Base-by-base conservation (phyloP, 2,888 invertebrate species). In the Cheilosia urbana region DNA sequence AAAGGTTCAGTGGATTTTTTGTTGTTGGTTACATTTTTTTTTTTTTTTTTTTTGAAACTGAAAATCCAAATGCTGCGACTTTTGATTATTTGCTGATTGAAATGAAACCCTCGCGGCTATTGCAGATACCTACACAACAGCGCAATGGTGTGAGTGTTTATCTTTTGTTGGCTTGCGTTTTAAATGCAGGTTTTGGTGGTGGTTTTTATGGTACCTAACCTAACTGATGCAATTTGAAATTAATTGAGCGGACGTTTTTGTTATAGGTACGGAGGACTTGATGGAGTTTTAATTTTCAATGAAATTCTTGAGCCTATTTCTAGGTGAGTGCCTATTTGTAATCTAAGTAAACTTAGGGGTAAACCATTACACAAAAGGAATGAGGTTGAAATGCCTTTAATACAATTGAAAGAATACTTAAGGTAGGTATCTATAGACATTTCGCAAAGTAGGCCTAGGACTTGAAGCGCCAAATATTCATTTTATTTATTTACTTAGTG, bases 1-100 rank as follows among this genome's bases (percentile, higher is more conserved):
- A 85, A 85, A 85, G 85, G 85, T 80, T 81, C 76, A 27, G 60
- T 80, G 79, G 75, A 68, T 45, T 60, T 60, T 78, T 79, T 83
- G 73, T 84, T 75, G 58, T 79, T 68, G 40, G 73, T 76, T 65
- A 47, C 58, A 60, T 69, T 80, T 69, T 75, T 55, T 68, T 83
- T 63, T 60, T 21, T 65, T 69, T 80, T 69, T 75, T 55, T 68
- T 83, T 63, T 60, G 27, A 73, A 37, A 78, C 55, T 75, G 63
- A 71, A 76, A 85, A 81, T 81, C 66, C 71, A 81, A 80, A 63
- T 71, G 69, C 51, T 76, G 17, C 19, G 68, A 57, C 78, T 79
- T 51, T 42, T 79, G 83, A 84, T 79, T 82, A 66, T 63, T 65
- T 71, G 84, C 47, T 84, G 84, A 84, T 84, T 79, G 65, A 69